Conservation (phyloP, 2,888 invertebrate genomes). For the Cataglyphis albicans region DNA sequence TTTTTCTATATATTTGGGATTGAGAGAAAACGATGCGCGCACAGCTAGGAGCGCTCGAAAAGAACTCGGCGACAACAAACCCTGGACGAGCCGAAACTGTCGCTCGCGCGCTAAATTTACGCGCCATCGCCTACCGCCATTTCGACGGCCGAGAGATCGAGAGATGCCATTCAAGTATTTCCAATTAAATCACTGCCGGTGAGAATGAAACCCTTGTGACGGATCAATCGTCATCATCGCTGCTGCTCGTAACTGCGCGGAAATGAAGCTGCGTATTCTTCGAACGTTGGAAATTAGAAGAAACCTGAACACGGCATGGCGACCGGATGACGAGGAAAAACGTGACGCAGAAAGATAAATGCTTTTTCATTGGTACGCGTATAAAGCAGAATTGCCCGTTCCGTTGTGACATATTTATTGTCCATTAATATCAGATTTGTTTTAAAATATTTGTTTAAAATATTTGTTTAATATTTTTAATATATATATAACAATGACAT, state of each 20-base stretch:
- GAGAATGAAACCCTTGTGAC: constrained; percentile 51
- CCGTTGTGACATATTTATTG: background rate
- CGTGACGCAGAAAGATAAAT: constrained; percentile 35
- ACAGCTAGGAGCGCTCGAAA: constrained; percentile 17
- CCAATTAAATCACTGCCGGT: constrained; percentile 72
- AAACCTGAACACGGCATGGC: constrained; percentile 61
- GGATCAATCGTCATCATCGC: constrained; percentile 14
- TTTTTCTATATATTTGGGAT: constrained; percentile 6
- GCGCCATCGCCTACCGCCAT: constrained; percentile 72
- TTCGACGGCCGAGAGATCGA: constrained; percentile 70
- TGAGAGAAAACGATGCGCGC: constrained; percentile 3
- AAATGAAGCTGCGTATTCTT: constrained; percentile 59
- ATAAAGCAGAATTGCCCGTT: background rate
- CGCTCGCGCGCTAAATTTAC: constrained; percentile 75
- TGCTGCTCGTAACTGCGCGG: constrained; percentile 63
- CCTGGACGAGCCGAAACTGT: constrained; percentile 58
- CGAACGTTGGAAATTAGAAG: constrained; percentile 70
- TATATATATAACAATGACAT: background rate
- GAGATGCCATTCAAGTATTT: constrained; percentile 79
- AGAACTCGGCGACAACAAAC: constrained; percentile 36
- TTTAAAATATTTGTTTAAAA: background rate
- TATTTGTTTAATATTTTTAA: background rate
- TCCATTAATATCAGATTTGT: background rate
- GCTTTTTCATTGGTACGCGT: constrained; percentile 15
- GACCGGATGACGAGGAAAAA: constrained; percentile 43